Evolutionary conservation across 2,113 vertebrate genomes (phyloP).

Genomic region (Plectropomus leopardus): DNA sequence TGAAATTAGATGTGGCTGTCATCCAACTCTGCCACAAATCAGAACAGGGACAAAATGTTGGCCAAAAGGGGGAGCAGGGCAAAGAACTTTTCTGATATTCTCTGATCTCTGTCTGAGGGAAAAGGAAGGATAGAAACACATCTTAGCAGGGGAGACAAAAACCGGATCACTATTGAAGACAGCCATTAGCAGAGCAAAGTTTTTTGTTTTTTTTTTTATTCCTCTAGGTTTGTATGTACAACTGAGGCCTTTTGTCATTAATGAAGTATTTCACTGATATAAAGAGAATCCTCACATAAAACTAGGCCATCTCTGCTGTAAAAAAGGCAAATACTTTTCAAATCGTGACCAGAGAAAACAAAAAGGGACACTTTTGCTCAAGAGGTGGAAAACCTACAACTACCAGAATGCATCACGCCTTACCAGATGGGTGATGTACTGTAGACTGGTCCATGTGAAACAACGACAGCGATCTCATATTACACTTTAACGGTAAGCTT

Average conservation of each 20-base stretch:
- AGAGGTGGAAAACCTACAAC: too few species aligned
- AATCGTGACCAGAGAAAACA: too few species aligned
- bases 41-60: constrained; percentile 23
- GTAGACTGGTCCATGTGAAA: too few species aligned
- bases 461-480: too few species aligned
- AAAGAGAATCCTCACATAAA: too few species aligned
- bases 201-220: background rate
- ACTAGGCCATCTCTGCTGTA: too few species aligned
- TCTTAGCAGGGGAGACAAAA: constrained; percentile 14
- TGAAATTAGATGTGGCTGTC: constrained; percentile 34
- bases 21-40: constrained; percentile 35
- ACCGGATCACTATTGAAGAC: background rate
- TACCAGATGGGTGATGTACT: too few species aligned
- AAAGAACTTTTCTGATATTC: constrained; percentile 35
- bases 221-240: constrained; percentile 29
- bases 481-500: too few species aligned
- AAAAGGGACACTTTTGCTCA: too few species aligned
- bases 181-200: constrained; percentile 7
- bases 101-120: constrained; percentile 49
- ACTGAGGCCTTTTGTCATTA: constrained; percentile 21
- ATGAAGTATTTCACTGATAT: too few species aligned
- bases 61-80: constrained; percentile 12
- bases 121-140: constrained; percentile 11
- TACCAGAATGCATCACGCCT: too few species aligned
- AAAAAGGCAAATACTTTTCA: too few species aligned